Conservation (phyloP, 2,113 vertebrate species). For the Chitala chitala region DNA sequence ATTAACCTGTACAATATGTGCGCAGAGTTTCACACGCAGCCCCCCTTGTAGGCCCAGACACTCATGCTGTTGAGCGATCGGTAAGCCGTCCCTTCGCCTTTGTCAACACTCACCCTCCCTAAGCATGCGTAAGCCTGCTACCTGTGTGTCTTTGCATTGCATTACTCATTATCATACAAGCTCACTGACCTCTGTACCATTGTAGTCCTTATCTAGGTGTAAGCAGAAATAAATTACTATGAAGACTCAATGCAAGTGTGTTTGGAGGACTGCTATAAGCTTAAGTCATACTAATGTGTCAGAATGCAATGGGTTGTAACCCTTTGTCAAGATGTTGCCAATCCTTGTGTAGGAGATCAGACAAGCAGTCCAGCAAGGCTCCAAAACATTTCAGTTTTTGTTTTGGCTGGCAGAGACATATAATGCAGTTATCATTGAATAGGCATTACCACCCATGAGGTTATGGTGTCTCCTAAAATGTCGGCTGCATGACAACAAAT, state of each 20-base stretch:
- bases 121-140: not conserved
- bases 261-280: not conserved
- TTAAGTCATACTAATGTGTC: not conserved
- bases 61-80: not conserved
- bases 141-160: not conserved
- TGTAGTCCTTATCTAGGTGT: not conserved
- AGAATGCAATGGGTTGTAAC: not conserved
- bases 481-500: too few species aligned
- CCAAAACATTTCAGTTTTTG: not conserved
- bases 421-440: too few species aligned
- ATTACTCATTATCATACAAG: not conserved
- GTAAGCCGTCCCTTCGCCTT: not conserved
- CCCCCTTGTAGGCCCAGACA: conserved; percentile 3
- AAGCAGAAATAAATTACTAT: not conserved
- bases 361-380: not conserved
- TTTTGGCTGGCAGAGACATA: too few species aligned
- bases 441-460: too few species aligned
- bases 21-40: conserved; percentile 16
- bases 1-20: not conserved
- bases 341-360: not conserved
- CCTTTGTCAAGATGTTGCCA: not conserved
- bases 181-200: too few species aligned
- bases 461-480: too few species aligned
- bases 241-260: not conserved
- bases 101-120: not conserved